Conservation (phyloP, 2,888 invertebrate species). For the Catocala fraxini region DNA sequence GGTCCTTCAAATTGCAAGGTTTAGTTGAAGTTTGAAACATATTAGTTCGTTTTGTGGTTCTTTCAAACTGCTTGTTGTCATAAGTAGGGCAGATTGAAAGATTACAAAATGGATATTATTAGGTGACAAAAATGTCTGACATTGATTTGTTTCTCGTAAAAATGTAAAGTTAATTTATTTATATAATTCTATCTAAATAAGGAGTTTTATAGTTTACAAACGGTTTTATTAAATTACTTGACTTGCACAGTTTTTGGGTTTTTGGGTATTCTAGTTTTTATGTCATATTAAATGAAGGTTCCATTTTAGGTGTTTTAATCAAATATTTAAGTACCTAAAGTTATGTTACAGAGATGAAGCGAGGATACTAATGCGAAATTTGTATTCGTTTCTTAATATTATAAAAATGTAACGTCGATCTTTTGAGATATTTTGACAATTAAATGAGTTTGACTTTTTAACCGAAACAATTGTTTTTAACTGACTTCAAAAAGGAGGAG, state of each 20-base stretch:
- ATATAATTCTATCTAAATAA: constrained; percentile 17
- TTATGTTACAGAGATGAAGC: too few species aligned
- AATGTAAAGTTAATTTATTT: constrained; percentile 20
- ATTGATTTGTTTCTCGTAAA: constrained; percentile 37
- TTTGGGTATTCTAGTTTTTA: not conserved
- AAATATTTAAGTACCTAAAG: too few species aligned
- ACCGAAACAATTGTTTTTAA: too few species aligned
- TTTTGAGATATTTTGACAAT: too few species aligned
- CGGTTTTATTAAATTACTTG: constrained; percentile 20
- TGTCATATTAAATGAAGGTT: too few species aligned
- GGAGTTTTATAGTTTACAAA: constrained; percentile 17
- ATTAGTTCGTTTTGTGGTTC: not conserved
- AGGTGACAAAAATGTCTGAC: constrained; percentile 27
- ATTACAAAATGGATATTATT: constrained; percentile 24
- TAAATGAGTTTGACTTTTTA: too few species aligned
- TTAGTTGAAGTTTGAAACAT: constrained; percentile 10
- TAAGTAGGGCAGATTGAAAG: constrained; percentile 28
- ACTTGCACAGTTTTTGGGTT: not conserved
- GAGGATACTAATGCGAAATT: too few species aligned
- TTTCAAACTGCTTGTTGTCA: constrained; percentile 3
- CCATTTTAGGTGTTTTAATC: too few species aligned
- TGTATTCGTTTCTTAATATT: too few species aligned
- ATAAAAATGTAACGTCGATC: too few species aligned
- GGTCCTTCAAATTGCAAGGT: constrained; percentile 30
- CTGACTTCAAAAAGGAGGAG: too few species aligned